These are phyloP conservation scores for Palythoa heliodiscus DNA, from an alignment of 92 coral and sea anemone species.

Conservation along the genomic window DNA sequence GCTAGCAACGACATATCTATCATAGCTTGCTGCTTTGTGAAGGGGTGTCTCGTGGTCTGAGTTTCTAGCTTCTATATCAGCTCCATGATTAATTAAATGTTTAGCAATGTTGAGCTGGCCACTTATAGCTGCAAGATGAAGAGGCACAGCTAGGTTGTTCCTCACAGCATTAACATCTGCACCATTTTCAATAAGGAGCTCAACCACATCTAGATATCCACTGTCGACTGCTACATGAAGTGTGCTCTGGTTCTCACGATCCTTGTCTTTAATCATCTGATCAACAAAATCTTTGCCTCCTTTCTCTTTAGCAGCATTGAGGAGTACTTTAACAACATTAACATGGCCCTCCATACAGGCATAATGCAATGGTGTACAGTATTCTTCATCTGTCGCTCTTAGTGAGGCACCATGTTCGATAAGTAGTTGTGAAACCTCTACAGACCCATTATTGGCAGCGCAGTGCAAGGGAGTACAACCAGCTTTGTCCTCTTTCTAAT, in stretches of 20 bases:
- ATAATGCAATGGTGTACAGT: slow-evolving; percentile 85
- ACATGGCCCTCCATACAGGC: slow-evolving; percentile 90
- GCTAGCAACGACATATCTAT: slow-evolving; percentile 65
- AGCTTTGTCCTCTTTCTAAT: slow-evolving; percentile 72
- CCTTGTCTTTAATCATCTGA: slow-evolving; percentile 67
- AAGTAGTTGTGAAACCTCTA: slow-evolving; percentile 61
- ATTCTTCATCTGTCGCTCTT: slow-evolving; percentile 73
- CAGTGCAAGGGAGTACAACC: slow-evolving; percentile 81
- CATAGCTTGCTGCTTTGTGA: slow-evolving; percentile 88
- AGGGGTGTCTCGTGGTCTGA: slow-evolving; percentile 91
- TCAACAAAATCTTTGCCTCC: slow-evolving; percentile 52
- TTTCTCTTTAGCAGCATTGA: slow-evolving; percentile 53
- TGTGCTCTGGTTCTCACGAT: slow-evolving; percentile 83
- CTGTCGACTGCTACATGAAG: slow-evolving; percentile 92
- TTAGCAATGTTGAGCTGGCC: slow-evolving; percentile 78
- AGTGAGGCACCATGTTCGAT: slow-evolving; percentile 67
- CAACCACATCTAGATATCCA: slow-evolving; percentile 67
- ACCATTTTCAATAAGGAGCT: slow-evolving; percentile 79
- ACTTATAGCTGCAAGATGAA: slow-evolving; percentile 94
- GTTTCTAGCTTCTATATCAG: slow-evolving; percentile 93
- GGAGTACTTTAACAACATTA: slow-evolving; percentile 58
- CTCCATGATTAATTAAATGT: slow-evolving; percentile 68
- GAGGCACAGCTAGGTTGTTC: slow-evolving; percentile 81
- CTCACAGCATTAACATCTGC: slow-evolving; percentile 83
- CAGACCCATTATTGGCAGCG: slow-evolving; percentile 66